Base-by-base conservation (phyloP, 2,888 invertebrate species). In the Microplitis deprimator region DNA sequence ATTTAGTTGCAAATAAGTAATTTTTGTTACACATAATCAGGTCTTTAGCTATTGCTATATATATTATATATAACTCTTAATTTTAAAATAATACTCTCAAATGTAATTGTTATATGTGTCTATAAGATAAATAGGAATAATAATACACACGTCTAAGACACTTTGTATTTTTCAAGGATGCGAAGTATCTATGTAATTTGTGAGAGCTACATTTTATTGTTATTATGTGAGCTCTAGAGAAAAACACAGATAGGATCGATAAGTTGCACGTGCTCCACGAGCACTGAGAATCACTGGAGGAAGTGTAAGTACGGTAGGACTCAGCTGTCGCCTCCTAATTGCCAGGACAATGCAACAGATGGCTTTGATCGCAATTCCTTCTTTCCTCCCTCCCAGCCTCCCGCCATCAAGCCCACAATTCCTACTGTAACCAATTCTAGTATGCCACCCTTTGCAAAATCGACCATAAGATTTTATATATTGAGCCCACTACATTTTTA, bases 281-380 rank as follows among this genome's bases (percentile, higher is more conserved):
- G 61, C 41, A 83, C 86, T 87, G 89, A 88, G 88, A 86, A 84
- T 85, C 87, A 82, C 87, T 88, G 29, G 75, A 85, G 86, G 85
- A 87, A 88, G 87, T 29, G 29, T 87, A 88, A 88, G 88, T 88
- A 86, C 86, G 85, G 84, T 84, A 87, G 85, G 87, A 88, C 89
- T 89, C 89, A 89, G 89, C 89, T 89, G 89, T 89, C 89, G 89
- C 89, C 88, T 89, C 89, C 89, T 89, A 89, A 89, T 89, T 89
- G 89, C 89, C 87, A 88, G 89, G 89, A 89, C 89, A 89, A 89
- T 89, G 89, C 89, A 89, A 89, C 89, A 89, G 89, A 89, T 89
- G 89, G 89, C 88, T 89, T 89, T 89, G 89, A 89, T 89, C 89
- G 89, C 89, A 85, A 89, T 85, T 83, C 87, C 87, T 84, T 80